Conservation (phyloP, 2,113 vertebrate species). For the Hipposideros armiger region DNA sequence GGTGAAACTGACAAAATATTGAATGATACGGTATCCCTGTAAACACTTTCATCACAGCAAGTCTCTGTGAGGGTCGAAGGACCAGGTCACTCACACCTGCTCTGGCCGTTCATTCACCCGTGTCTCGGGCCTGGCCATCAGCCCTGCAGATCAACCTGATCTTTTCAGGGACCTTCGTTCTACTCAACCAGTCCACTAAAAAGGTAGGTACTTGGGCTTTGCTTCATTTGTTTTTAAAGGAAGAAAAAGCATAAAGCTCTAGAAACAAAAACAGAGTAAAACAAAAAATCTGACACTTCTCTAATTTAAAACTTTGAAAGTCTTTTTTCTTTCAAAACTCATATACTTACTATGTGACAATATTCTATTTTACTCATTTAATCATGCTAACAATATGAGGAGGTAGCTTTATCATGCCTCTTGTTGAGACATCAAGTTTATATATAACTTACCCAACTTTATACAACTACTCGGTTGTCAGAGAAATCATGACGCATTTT, state of each 20-base stretch:
- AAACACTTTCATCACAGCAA: not conserved
- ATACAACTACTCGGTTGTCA: too few species aligned
- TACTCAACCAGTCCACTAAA: not conserved
- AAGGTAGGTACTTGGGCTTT: not conserved
- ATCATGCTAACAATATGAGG: not conserved
- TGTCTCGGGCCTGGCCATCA: not conserved
- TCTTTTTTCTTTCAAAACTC: constrained; percentile 36
- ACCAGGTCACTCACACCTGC: too few species aligned
- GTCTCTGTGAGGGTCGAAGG: not conserved
- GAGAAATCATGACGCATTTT: too few species aligned
- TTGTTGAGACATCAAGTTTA: not conserved
- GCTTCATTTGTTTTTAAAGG: not conserved
- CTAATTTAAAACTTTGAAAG: not conserved
- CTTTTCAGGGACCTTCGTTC: not conserved
- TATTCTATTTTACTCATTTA: not conserved
- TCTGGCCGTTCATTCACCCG: too few species aligned
- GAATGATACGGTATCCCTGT: not conserved
- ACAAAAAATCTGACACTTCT: not conserved
- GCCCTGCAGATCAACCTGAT: too few species aligned
- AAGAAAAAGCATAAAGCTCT: not conserved
- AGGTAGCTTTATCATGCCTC: too few species aligned
- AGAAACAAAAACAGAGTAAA: not conserved
- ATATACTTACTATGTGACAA: not conserved
- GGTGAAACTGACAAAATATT: constrained; percentile 1
- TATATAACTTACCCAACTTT: not conserved